A percentile compares a stretch with the other conserved stretches of the same genome.
phyloP scores from a whole-genome alignment of 2,797 vertebrate genomes.

The Gouania willdenowi region DNA sequence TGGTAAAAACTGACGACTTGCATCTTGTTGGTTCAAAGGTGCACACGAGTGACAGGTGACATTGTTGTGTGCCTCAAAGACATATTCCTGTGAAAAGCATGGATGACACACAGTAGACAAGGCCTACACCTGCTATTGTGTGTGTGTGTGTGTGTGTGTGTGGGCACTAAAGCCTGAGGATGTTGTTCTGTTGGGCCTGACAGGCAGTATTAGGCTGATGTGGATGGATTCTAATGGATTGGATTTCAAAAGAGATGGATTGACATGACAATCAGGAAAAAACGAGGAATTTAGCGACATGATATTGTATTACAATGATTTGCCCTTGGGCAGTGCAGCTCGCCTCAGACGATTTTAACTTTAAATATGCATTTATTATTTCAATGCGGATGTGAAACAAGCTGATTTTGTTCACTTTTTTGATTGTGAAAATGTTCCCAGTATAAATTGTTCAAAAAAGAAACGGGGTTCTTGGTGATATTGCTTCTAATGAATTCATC shows the following conservation, averaged over 20 bases:
- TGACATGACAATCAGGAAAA: constrained; percentile 23
- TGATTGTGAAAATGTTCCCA: too few relatives aligned
- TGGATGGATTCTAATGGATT: constrained; percentile 33
- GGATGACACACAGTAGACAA: constrained; percentile 33
- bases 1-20: too few relatives aligned
- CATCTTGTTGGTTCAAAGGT: constrained; percentile 35
- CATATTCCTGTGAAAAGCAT: constrained; percentile 28
- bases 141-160: background rate
- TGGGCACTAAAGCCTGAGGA: constrained; percentile 18
- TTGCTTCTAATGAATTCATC: too few relatives aligned
- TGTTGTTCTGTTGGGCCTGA: constrained; percentile 32
- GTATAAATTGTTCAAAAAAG: too few relatives aligned
- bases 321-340: constrained; percentile 25
- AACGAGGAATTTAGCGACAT: constrained; percentile 13
- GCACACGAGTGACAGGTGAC: constrained; percentile 63
- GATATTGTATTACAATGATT: constrained; percentile 7
- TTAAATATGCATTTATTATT: too few relatives aligned
- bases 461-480: too few relatives aligned
- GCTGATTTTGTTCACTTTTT: too few relatives aligned
- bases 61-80: constrained; percentile 55
- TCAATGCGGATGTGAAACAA: too few relatives aligned
- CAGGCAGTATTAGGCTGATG: constrained; percentile 44
- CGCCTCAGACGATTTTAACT: too few relatives aligned
- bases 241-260: constrained; percentile 27
- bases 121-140: constrained; percentile 35